Base-by-base conservation (phyloP, 2,113 vertebrate genomes). In the Lethenteron camtschaticum region DNA sequence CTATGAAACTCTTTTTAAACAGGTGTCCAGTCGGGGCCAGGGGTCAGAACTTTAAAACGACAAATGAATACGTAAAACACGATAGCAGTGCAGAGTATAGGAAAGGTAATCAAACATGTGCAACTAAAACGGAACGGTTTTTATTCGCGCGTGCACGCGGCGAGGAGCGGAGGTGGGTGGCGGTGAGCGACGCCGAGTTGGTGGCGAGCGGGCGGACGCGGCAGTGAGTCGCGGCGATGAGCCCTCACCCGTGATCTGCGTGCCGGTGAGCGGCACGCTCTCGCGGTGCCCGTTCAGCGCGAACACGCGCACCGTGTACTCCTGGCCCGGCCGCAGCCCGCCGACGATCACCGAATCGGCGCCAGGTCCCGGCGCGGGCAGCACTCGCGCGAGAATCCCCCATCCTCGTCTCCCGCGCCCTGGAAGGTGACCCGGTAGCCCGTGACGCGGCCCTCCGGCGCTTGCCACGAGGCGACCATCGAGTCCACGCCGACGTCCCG, bases 291-390 rank as follows among this genome's bases (percentile, higher is more conserved):
- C 84, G 59, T 95, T 85, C 78, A 95, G 78, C 78, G 92, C 90
- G 75, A 95, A 86, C 79, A 99, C 87, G 82, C 83, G 88, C 78
- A 99, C 85, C 56, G 87, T 95, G 82, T 99, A 99, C 77, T 99
- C 92, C 70, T 87, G 90, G 78, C 90, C 94, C 1, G 92, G 90
- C 73, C 85, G 85, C 80, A 99, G 88, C 75, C 85, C 85, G 71
- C 83, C 79, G 77, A 99, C 83, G 71, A 85, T 75, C 66, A 89
- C 81, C 12, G 87, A 87, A 77, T 95, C 89, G 3, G 86, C 89
- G 72, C 88, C 85, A 58, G 82, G 82, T 66, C 79, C 80, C 70
- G 89, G 89, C 72, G 87, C 81, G 68, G 89, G 90, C 72, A 77
- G 81, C 76, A 97, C 81, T 96, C 90, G 76, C 80, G 79, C 80